Evolutionary conservation across 1,140 invertebrate species (phyloP), one percentile per base, ranked within the genome.

Genomic region (Drosophila sulfurigaster): DNA sequence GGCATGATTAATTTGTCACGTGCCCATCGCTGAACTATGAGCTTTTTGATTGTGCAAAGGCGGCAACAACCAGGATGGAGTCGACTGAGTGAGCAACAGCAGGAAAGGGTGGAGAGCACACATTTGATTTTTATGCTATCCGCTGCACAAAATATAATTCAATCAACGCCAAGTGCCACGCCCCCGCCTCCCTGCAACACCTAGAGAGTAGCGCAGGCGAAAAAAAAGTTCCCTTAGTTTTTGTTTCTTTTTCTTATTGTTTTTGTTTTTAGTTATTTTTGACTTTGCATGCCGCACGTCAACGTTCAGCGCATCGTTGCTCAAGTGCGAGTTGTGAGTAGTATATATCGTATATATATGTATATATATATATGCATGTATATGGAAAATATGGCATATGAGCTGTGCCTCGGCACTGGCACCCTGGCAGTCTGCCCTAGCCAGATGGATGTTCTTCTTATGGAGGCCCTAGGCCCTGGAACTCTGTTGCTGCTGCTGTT

Each of bases 331-430:
- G 78, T 63, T 48, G 72, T 38, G 41, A 52, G 49, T 20, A 51
- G 68, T 67, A 76, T 45, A 86, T 79, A 51, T 69, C 60, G 74
- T 78, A 51, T 67, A 49, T 62, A 62, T 56, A 59, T 58, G 28
- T 60, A 68, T 46, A 15, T 45, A 48, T 59, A 43, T 67, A 60
- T 74, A 11, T 57, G 56, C 57, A 75, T 81, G 78, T 81, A 69
- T 81, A 73, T 90, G 85, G 85, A 78, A 89, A 89, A 85, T 89
- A 89, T 89, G 85, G 85, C 86, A 89, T 89, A 89, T 89, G 81
- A 85, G 81, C 74, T 25, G 3, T 62, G 79, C 49, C 32, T 43
- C 54, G 16, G 0, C 38, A 41, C 41, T 13, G 41, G 41, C 41
- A 43, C 41, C 41, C 20, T 25, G 20, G 20, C 41, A 43, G n/a